Evolutionary conservation across 2,113 vertebrate species (phyloP), one percentile per base, ranked within the genome.

Genomic region (Leiothrix lutea): DNA sequence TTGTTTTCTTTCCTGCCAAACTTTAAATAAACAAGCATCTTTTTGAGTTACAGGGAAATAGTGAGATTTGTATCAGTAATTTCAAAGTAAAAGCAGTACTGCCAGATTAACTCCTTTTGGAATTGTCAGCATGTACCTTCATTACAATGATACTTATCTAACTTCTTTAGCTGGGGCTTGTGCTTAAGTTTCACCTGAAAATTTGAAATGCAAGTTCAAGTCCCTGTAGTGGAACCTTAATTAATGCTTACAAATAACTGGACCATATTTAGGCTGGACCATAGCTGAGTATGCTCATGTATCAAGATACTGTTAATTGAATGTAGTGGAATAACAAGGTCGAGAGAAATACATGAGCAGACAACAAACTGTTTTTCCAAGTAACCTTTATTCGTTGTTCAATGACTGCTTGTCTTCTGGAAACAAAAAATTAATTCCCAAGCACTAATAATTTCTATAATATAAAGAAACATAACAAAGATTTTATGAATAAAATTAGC

Each of bases 1-100:
- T 86, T 79, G 12, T 61, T 89, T 90, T 50, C 16, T 88, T 72
- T 88, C 53, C 66, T 95, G 73, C 23, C 44, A 70, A 26, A 57
- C 42, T 50, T 61, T 2, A n/a, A 91, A 62, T 10, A 75, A 62
- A 33, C 29, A 44, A n/a, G 21, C 7, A 20, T 42, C 3, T 88
- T 40, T 53, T 24, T 35, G 47, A 61, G 38, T 85, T 57, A 51
- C 8, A 85, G 11, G 24, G 31, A 42, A 82, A 31, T 69, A 0
- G 12, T 15, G 21, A 78, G 18, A 29, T 74, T 80, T 72, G 11
- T 50, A 19, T 66, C 38, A 33, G 44, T 26, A 77, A 78, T 78
- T 82, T 80, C 24, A 35, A 36, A 36, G 33, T 25, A 31, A 69
- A 66, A 72, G 8, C 13, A 40, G 5, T 51, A 33, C n/a, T 3